A percentile compares a stretch with the other conserved stretches of the same genome.
Evolutionary conservation across 1,140 invertebrate species (phyloP).

Genomic region (Drosophila rhopaloa): DNA sequence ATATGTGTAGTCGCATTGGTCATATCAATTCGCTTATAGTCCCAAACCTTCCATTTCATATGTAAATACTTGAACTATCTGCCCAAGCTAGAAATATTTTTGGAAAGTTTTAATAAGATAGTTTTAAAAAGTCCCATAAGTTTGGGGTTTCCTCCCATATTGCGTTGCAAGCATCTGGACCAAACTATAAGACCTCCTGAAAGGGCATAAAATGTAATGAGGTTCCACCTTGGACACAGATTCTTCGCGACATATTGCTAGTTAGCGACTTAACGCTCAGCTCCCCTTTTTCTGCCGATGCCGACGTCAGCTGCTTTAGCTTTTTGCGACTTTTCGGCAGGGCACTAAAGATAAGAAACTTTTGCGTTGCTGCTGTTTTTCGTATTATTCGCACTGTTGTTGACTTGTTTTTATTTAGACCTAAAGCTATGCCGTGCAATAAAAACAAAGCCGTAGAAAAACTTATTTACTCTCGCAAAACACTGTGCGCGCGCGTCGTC

Average conservation of each 20-base stretch:
- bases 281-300: constrained; percentile 2
- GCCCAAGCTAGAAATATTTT: too few relatives aligned
- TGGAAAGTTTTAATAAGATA: too few relatives aligned
- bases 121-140: too few relatives aligned
- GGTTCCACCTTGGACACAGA: constrained; percentile 88
- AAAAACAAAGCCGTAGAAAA: constrained; percentile 61
- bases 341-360: constrained; percentile 45
- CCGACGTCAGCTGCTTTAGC: constrained; percentile 23
- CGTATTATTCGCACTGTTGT: constrained; percentile 10
- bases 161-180: constrained; percentile 91
- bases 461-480: constrained; percentile 59
- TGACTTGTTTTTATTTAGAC: constrained; percentile 55
- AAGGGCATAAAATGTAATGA: not conserved
- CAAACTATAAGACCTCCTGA: constrained; percentile 82
- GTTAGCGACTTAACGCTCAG: constrained; percentile 58
- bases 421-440: constrained; percentile 71
- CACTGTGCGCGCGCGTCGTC: constrained; percentile 30
- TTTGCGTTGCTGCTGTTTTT: constrained; percentile 28
- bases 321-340: constrained; percentile 41
- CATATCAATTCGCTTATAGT: too few relatives aligned
- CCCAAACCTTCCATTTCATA: too few relatives aligned
- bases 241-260: constrained; percentile 92
- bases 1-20: too few relatives aligned
- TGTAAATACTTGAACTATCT: too few relatives aligned
- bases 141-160: constrained; percentile 68